Evolutionary conservation across 2,888 invertebrate species (phyloP), one percentile per base, ranked within the genome.

Genomic region (Zygaena filipendulae): DNA sequence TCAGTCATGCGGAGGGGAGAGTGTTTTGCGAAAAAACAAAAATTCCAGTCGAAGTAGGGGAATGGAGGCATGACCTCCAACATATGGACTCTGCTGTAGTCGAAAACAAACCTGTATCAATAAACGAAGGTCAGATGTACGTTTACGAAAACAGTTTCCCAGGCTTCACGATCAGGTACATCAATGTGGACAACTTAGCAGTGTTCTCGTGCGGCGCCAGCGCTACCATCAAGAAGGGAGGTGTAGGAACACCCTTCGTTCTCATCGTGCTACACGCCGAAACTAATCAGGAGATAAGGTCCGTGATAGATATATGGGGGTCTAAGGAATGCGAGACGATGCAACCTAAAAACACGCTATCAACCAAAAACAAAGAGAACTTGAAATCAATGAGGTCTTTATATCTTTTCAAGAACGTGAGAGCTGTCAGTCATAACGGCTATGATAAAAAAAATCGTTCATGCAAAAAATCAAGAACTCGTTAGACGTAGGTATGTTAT

Each of bases 221-320:
- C 22, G 67, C 70, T 0, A 27, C 40, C 0, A 49, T 75, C 4
- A 63, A 52, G 35, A 45, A 45, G 6, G 74, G 74, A 2, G 75
- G 75, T 0, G 23, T 75, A 0, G 66, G 51, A 1, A 40, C 42
- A 2, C 59, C 64, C 0, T 45, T 52, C 0, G 59, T 74, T 2
- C 40, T 75, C 2, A 51, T 75, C n/a, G 53, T 75, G 0, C 48
- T 75, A 0, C 61, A 58, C 20, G 66, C 75, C 0, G 56, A 39
- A 2, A 43, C 56, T 1, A 56, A 66, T 34, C 57, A 70, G 11
- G 74, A 72, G 33, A 72, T 75, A 10, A 45, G 72, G 2, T 57
- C 71, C 0, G 71, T 75, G 2, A 53, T 75, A 4, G 72, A 75
- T 27, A 63, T 75, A 12, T 75, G 75, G 75, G 75, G 74, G 1